Percentiles rank a stretch among this genome's conserved stretches.
These are phyloP conservation scores for Isurus oxyrinchus DNA, from an alignment of 2,113 vertebrate species.

Conservation along the genomic window DNA sequence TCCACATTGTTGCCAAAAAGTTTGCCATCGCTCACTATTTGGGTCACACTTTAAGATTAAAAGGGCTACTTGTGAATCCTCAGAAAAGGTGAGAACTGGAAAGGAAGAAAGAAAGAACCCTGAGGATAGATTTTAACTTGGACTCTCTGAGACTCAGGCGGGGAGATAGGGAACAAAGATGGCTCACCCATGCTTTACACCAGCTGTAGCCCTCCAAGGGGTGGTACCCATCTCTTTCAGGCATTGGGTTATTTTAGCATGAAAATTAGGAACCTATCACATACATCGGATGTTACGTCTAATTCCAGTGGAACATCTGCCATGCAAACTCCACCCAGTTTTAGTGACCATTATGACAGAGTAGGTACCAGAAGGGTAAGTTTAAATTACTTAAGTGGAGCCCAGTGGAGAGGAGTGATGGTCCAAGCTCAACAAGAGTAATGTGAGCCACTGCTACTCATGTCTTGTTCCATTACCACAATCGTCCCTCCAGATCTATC, in stretches of 20 bases:
- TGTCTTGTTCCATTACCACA: not conserved
- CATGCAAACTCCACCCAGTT: not conserved
- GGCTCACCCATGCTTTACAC: not conserved
- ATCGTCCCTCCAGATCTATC: not conserved
- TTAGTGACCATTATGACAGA: not conserved
- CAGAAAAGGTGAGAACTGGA: no score
- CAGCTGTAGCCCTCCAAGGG: not conserved
- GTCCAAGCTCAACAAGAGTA: not conserved
- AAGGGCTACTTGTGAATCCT: no score
- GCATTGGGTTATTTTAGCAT: not conserved
- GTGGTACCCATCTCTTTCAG: not conserved
- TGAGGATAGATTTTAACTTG: no score
- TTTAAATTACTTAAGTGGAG: not conserved
- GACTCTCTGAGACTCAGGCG: no score
- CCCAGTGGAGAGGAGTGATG: no score
- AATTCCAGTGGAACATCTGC: not conserved
- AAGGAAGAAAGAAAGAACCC: no score
- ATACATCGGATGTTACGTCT: not conserved
- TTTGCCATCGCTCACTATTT: no score
- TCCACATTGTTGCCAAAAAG: not conserved
- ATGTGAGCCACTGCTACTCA: not conserved
- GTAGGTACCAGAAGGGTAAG: not conserved
- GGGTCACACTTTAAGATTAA: no score
- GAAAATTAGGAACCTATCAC: not conserved
- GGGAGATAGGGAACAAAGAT: not conserved